Percentiles rank a stretch among this genome's conserved stretches.
Conservation (phyloP, 2,797 vertebrate species). For the Thalassophryne amazonica region DNA sequence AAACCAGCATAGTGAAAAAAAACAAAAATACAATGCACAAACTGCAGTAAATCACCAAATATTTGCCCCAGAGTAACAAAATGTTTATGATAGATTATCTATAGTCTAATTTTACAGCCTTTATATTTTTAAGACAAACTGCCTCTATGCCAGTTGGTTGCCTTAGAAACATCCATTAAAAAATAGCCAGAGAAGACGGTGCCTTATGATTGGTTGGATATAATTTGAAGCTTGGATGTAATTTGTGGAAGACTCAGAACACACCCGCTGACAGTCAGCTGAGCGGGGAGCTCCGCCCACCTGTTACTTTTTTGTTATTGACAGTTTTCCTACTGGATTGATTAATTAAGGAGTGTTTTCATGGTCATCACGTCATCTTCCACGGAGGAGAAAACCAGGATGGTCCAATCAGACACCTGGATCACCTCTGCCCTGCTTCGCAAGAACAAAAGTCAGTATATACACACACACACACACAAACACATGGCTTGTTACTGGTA, state of each 20-base stretch:
- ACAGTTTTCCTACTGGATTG: slow-evolving; percentile 70
- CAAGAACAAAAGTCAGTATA: slow-evolving; percentile 85
- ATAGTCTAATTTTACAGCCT: slow-evolving; percentile 74
- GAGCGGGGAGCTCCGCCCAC: slow-evolving; percentile 11
- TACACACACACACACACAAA: slow-evolving; percentile 20
- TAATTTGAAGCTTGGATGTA: slow-evolving; percentile 76
- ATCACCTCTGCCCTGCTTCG: slow-evolving; percentile 80
- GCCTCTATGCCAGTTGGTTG: slow-evolving; percentile 80
- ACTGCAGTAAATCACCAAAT: slow-evolving; percentile 77
- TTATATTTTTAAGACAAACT: slow-evolving; percentile 82
- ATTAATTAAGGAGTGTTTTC: slow-evolving; percentile 71
- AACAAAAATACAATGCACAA: slow-evolving; percentile 71
- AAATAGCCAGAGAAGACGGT: slow-evolving; percentile 75
- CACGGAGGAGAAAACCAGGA: slow-evolving; percentile 84
- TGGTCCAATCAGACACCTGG: slow-evolving; percentile 86
- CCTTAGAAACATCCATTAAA: slow-evolving; percentile 81
- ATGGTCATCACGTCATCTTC: slow-evolving; percentile 88
- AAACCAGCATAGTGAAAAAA: slow-evolving; percentile 57
- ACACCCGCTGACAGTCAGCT: slow-evolving; percentile 41
- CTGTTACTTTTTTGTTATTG: slow-evolving; percentile 46
- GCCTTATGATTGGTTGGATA: slow-evolving; percentile 79
- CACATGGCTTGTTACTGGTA: too few relatives aligned
- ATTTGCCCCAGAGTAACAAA: slow-evolving; percentile 61
- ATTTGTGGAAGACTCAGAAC: slow-evolving; percentile 59
- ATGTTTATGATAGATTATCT: slow-evolving; percentile 71